Percentiles rank a stretch among this genome's conserved stretches.
Conservation (phyloP, 2,797 vertebrate genomes). For the Huso huso region DNA sequence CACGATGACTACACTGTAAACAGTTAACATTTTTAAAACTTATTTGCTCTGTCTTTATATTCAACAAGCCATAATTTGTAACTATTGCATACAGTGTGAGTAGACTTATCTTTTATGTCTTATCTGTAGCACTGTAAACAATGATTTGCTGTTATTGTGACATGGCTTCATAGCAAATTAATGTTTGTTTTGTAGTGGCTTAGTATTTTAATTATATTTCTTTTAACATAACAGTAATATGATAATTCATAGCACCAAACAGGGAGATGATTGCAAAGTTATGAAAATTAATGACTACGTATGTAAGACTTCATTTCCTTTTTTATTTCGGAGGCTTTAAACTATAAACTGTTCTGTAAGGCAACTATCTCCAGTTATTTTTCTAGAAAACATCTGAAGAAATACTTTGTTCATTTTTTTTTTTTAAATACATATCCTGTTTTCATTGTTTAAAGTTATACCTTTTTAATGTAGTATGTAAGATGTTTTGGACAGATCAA, state of each 20-base stretch:
- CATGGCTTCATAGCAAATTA: slow-evolving; percentile 26
- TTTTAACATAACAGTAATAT: slow-evolving; percentile 39
- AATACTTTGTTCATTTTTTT: not conserved
- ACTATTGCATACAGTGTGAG: not conserved
- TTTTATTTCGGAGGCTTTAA: not conserved
- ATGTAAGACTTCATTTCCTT: not conserved
- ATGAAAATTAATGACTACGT: slow-evolving; percentile 49
- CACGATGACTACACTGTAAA: too few relatives aligned
- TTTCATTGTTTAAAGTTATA: too few relatives aligned
- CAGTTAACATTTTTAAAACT: too few relatives aligned
- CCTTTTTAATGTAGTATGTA: not conserved
- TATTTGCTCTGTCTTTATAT: not conserved
- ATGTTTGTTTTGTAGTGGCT: slow-evolving; percentile 38
- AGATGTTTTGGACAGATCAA: not conserved
- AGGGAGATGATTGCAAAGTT: slow-evolving; percentile 48
- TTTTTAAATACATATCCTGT: not conserved
- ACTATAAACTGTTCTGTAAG: not conserved
- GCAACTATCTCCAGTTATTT: not conserved
- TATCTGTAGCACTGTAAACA: slow-evolving; percentile 22
- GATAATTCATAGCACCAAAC: slow-evolving; percentile 57
- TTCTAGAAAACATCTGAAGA: not conserved
- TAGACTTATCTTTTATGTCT: not conserved
- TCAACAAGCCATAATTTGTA: not conserved
- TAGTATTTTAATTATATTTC: slow-evolving; percentile 39
- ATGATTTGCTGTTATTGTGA: slow-evolving; percentile 22